Evolutionary conservation across 2,888 invertebrate species (phyloP), one percentile per base, ranked within the genome.

Genomic region (Nymphalis polychloros): DNA sequence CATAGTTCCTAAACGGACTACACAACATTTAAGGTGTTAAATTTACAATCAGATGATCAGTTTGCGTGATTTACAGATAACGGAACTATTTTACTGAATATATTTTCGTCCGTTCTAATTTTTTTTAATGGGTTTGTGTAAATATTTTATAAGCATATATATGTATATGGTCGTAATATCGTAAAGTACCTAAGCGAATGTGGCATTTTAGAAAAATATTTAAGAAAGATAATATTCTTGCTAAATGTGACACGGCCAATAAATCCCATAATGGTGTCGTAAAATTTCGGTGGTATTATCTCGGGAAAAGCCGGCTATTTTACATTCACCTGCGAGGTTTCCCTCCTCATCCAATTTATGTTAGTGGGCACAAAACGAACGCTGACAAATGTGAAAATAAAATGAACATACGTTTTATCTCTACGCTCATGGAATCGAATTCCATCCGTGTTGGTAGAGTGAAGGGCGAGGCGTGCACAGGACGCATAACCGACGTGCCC

Each of bases 301-400:
- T 91, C 88, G 90, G 90, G 89, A 89, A 89, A 89, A 89, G 86
- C 87, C 84, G 85, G 90, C 90, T 91, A 91, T 92, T 91, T 91
- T 91, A 91, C 91, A 92, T 92, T 92, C 90, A 92, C 90, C 90
- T 90, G 89, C 87, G 90, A 88, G 89, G 89, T 88, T 90, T 89
- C 87, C 91, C 90, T 90, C 88, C 87, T 84, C 89, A 88, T 91
- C 90, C 92, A 92, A 92, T 92, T 92, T 92, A 92, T 91, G 92
- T 92, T 92, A 91, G 91, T 90, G 91, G 90, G 90, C 89, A 91
- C 91, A 91, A 90, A 92, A 91, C 90, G 92, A 92, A 92, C 88
- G 90, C 90, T 92, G 92, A 92, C 92, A 92, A 92, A 92, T 92
- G 91, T 89, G 88, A 86, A 92, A 91, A 92, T 91, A 91, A 92